A percentile compares a stretch with the other conserved stretches of the same genome.
These are phyloP conservation scores for Epicauta chinensis DNA, from an alignment of 1,140 invertebrate species.

Conservation along the genomic window DNA sequence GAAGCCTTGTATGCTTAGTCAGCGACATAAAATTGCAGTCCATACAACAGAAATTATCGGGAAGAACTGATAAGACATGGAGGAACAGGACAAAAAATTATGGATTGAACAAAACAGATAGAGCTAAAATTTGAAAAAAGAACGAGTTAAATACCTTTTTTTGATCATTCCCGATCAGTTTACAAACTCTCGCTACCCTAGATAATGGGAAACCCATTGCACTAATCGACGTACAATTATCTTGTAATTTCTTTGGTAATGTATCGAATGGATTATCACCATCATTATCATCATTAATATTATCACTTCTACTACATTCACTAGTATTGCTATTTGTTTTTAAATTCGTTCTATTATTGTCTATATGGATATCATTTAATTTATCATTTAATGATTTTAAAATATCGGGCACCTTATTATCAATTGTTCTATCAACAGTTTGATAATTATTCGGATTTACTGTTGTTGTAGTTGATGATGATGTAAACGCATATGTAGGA, in stretches of 20 bases:
- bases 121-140: too few relatives aligned
- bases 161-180: slow-evolving; percentile 69
- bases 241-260: slow-evolving; percentile 54
- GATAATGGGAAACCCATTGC: slow-evolving; percentile 79
- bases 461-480: too few relatives aligned
- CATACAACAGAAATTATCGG: too few relatives aligned
- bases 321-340: slow-evolving; percentile 19
- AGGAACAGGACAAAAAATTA: too few relatives aligned
- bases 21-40: too few relatives aligned
- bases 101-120: too few relatives aligned
- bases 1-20: too few relatives aligned
- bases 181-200: slow-evolving; percentile 68
- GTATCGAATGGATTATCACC: slow-evolving; percentile 49
- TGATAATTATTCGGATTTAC: background rate
- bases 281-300: slow-evolving; percentile 36
- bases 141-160: slow-evolving; percentile 64
- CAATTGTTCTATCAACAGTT: background rate
- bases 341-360: slow-evolving; percentile 28
- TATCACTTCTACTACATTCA: slow-evolving; percentile 26
- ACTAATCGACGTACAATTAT: slow-evolving; percentile 62
- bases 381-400: slow-evolving; percentile 64
- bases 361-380: slow-evolving; percentile 48
- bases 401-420: slow-evolving; percentile 63
- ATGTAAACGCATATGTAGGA: too few relatives aligned
- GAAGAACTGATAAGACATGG: too few relatives aligned